Evolutionary conservation across 2,797 vertebrate genomes (phyloP), one percentile per base, ranked within the genome.

Genomic region (Eupleurogrammus muticus): DNA sequence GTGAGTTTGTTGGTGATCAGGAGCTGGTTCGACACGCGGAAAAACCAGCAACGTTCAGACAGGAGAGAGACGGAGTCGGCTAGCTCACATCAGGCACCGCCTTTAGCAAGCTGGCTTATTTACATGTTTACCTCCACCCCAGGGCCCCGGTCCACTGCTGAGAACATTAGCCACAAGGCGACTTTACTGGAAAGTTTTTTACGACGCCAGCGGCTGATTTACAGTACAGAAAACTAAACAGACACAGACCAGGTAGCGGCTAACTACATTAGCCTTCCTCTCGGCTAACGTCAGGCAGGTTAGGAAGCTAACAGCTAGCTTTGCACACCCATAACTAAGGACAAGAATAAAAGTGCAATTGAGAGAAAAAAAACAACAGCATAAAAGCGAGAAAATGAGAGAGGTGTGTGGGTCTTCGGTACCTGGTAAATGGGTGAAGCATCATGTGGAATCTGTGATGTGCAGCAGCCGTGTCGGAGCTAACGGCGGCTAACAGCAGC

Each of bases 351-450:
- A 1, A 4, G 10, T 48, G 49, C 76, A 77, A 64, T 70, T 67
- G 51, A 35, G 17, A 9, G 5, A 64, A 20, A 28, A 28, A 28
- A 28, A 3, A 28, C 28, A 28, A 49, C 19, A 16, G 59, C 49
- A 63, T 42, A 34, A 2, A 13, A 59, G 32, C 28, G 23, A 46
- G 2, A 1, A 17, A 14, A 1, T 2, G 5, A 21, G 2, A 0
- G 1, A 3, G 1, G 9, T 0, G 16, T 1, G n/a, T 10, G 5
- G 0, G 17, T 24, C 0, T 35, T 11, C 4, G 38, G 48, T 76
- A 84, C 86, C 83, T 85, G 66, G 5, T 32, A 19, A 63, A 44
- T 5, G 14, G 13, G 28, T 55, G 61, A 24, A 34, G 79, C 87
- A 82, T 88, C 69, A 62, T 83, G 64, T 28, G 55, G 35, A 73